These are phyloP conservation scores for Enteromius afrohamiltoni DNA, from an alignment of 2,797 vertebrate genomes.

Conservation along the genomic window DNA sequence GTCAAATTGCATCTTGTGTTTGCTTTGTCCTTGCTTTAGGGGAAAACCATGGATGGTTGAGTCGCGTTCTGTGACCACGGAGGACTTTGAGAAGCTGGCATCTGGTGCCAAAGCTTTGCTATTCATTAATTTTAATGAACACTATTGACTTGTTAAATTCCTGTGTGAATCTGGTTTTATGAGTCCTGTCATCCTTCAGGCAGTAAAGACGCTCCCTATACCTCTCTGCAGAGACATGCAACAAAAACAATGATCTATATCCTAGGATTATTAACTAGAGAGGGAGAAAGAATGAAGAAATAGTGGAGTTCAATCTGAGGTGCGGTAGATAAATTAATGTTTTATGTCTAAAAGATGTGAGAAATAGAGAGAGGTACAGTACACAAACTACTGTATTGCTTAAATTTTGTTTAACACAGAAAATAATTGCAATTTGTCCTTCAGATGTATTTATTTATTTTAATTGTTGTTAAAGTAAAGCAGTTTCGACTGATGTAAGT, in stretches of 20 bases:
- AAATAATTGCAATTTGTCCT: background rate
- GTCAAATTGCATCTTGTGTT: constrained; percentile 28
- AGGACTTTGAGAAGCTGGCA: constrained; percentile 53
- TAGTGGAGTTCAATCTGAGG: background rate
- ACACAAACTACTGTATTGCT: background rate
- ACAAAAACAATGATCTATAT: constrained; percentile 37
- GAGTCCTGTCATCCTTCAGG: constrained; percentile 51
- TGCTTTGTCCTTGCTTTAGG: constrained; percentile 45
- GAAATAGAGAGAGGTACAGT: background rate
- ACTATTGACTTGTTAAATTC: constrained; percentile 57
- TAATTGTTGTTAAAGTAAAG: background rate
- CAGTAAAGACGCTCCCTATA: constrained; percentile 30
- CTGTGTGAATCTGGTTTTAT: constrained; percentile 50
- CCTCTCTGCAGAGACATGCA: constrained; percentile 29
- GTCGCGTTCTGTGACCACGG: constrained; percentile 35
- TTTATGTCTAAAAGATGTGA: constrained; percentile 16
- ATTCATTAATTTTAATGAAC: constrained; percentile 64
- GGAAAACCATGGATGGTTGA: constrained; percentile 35
- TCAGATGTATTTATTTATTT: background rate
- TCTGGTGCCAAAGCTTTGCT: constrained; percentile 54
- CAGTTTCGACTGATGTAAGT: background rate
- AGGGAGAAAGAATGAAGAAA: background rate
- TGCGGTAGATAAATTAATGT: background rate
- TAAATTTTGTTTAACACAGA: background rate
- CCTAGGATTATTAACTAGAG: constrained; percentile 32